phyloP scores from a whole-genome alignment of 2,888 invertebrate genomes.

The Marronus borbonicus region DNA sequence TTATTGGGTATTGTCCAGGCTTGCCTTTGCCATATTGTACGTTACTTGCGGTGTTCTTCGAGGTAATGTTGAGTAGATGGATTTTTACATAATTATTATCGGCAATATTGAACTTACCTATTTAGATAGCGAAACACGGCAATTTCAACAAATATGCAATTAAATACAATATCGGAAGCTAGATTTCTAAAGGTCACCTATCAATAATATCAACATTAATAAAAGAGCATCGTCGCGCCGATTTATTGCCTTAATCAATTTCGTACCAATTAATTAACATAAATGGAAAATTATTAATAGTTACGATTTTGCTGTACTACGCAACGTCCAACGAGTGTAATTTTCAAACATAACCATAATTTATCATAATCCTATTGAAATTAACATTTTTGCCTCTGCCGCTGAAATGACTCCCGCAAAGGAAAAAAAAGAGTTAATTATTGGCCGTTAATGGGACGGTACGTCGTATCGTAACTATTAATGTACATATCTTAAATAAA shows the following conservation, averaged over 20 bases:
- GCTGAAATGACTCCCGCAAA: not conserved
- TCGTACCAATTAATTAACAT: not conserved
- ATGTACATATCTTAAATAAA: not conserved
- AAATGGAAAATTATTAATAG: conserved; percentile 2
- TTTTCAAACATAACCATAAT: conserved; percentile 2
- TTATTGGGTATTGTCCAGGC: too few species aligned
- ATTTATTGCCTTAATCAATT: not conserved
- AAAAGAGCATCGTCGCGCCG: too few species aligned
- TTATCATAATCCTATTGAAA: not conserved
- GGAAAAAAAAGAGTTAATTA: not conserved
- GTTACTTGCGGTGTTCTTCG: too few species aligned
- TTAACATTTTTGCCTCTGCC: not conserved
- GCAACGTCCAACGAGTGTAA: not conserved
- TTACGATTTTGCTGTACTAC: not conserved
- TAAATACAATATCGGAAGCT: too few species aligned
- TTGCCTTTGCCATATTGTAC: too few species aligned
- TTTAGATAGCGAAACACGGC: too few species aligned
- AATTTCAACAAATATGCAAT: too few species aligned
- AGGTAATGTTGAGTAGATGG: too few species aligned
- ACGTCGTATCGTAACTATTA: not conserved
- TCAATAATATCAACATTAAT: too few species aligned
- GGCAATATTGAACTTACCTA: too few species aligned
- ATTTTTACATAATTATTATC: too few species aligned
- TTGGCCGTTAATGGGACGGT: not conserved
- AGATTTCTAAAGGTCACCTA: too few species aligned